phyloP scores from a whole-genome alignment of 1,140 invertebrate species.

The Metaphire vulgaris region DNA sequence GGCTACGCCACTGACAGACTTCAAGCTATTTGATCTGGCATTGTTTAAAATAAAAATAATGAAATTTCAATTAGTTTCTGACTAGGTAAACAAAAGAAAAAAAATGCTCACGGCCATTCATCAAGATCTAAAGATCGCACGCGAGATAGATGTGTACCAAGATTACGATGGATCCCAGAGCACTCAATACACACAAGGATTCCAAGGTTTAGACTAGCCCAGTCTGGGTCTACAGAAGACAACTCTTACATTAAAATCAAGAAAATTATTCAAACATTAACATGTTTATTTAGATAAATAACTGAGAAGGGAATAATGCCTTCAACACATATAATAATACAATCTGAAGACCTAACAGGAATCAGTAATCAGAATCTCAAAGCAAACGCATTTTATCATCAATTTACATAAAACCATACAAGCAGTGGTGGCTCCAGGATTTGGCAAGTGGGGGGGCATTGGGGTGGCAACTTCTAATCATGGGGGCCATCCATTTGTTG shows the following conservation, averaged over 20 bases:
- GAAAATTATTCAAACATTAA: neutral
- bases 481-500: no score
- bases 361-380: neutral
- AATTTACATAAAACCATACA: no score
- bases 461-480: no score
- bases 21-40: no score
- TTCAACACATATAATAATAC: neutral
- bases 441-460: no score
- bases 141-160: conserved; percentile 91
- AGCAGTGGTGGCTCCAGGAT: no score
- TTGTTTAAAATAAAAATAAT: no score
- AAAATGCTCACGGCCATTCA: conserved; percentile 89
- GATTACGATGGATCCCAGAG: conserved; percentile 90
- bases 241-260: neutral
- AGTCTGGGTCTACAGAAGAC: conserved; percentile 72
- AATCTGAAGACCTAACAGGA: no score
- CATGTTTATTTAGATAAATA: neutral
- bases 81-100: no score
- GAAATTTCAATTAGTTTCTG: no score
- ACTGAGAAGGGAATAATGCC: neutral
- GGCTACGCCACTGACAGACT: no score
- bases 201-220: conserved; percentile 93
- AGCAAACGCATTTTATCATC: no score
- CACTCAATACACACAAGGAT: conserved; percentile 96
- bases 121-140: conserved; percentile 90